Percentiles rank a stretch among this genome's conserved stretches.
Evolutionary conservation across 2,888 invertebrate genomes (phyloP).

Genomic region (Stomorhina lunata): DNA sequence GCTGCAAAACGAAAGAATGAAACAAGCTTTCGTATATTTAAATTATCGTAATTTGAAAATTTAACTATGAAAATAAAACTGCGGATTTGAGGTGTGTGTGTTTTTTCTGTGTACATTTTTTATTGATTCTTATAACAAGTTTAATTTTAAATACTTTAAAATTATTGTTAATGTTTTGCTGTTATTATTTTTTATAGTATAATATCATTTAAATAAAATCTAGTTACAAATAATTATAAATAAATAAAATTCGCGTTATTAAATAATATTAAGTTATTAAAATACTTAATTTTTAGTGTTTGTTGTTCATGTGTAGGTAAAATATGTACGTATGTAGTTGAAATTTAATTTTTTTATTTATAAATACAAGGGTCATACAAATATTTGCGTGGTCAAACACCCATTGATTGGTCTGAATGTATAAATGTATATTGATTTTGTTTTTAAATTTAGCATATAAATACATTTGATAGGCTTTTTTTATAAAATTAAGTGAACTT

Average conservation of each 20-base stretch:
- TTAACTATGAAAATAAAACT: neutral
- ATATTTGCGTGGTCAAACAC: no score
- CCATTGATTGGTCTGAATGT: no score
- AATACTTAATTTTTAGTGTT: neutral
- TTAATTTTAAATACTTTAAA: neutral
- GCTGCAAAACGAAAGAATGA: no score
- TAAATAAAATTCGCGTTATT: slow-evolving; percentile 58
- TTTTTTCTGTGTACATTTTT: neutral
- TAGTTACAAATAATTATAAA: slow-evolving; percentile 26
- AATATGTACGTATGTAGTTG: no score
- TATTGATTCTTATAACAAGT: neutral
- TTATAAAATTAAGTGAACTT: no score
- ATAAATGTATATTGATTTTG: no score
- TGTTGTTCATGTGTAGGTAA: neutral
- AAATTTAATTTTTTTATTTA: no score
- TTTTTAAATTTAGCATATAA: no score
- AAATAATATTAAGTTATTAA: slow-evolving; percentile 55
- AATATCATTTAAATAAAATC: slow-evolving; percentile 1
- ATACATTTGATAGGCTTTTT: no score
- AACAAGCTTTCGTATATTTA: no score
- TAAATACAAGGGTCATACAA: no score
- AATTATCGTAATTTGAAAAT: no score
- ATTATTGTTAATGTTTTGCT: neutral
- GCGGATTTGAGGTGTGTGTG: neutral
- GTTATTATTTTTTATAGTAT: neutral